Evolutionary conservation across 2,888 invertebrate genomes (phyloP), one percentile per base, ranked within the genome.

Genomic region (Branchipolynoe longqiensis): DNA sequence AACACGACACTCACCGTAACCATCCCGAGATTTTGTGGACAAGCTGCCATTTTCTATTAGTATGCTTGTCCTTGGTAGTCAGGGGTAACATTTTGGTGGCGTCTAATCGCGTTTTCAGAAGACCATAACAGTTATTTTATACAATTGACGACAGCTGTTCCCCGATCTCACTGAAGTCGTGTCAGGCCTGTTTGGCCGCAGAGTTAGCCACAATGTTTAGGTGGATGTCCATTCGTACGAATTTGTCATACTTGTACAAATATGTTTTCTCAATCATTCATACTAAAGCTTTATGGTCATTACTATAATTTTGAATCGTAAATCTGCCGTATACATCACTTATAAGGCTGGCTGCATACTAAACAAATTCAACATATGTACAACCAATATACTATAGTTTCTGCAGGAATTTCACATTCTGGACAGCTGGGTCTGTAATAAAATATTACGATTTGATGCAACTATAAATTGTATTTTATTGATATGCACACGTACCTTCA

Each of bases 11-110:
- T 89, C 91, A 94, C 94, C 94, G 91, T 87, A 94, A 88, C 93
- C 94, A 94, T 90, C 93, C 94, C 74, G 90, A 88, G 6, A 93
- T 82, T 87, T 92, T 93, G 86, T 94, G 93, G 89, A 90, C 91
- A 33, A 94, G 82, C 64, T 91, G 90, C 89, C 90, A 91, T 69
- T 92, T 91, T 33, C 91, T 91, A 84, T 91, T 91, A 87, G 92
- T 93, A 78, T 91, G 92, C 82, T 92, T 92, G 85, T 94, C 94
- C 86, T 92, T 90, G 74, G 91, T 89, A 85, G 93, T 93, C 85
- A 93, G 88, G 25, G 94, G 94, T 85, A 94, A 91, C 94, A 94
- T 94, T 25, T 82, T 82, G 56, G 22, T 31, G 8, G 22, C 12
- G 12, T 58, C 14, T 8, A 6, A 33, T 69, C 33, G 38, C 3